Evolutionary conservation across 2,888 invertebrate genomes (phyloP).

Genomic region (Andrena flavipes): DNA sequence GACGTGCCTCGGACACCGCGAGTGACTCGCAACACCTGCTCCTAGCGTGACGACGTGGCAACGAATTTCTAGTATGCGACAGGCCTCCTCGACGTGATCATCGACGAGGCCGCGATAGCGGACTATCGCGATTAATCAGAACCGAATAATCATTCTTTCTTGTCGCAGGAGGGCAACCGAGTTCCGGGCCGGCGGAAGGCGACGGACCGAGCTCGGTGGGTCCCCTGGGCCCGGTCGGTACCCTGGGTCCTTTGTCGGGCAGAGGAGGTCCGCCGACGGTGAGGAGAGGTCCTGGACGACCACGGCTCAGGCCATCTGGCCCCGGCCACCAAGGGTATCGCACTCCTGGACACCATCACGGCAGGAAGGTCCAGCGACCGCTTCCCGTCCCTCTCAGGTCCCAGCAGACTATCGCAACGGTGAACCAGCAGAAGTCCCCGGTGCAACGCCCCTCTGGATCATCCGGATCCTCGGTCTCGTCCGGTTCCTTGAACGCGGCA

Average conservation of each 20-base stretch:
- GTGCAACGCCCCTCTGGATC: conserved; percentile 48
- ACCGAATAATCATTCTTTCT: background rate
- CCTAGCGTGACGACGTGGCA: no score
- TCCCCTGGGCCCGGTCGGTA: conserved; percentile 75
- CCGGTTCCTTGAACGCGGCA: conserved; percentile 52
- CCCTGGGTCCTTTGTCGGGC: conserved; percentile 69
- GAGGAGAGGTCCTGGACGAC: conserved; percentile 89
- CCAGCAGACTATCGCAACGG: conserved; percentile 73
- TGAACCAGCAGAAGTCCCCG: conserved; percentile 67
- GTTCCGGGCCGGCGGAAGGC: conserved; percentile 75
- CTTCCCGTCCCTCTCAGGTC: conserved; percentile 82
- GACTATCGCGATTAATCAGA: no score
- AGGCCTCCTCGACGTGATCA: no score
- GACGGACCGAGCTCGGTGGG: conserved; percentile 79
- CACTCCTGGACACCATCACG: conserved; percentile 82
- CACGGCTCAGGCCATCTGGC: conserved; percentile 88
- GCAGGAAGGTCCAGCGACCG: conserved; percentile 77
- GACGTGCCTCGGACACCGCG: no score
- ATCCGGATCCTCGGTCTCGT: conserved; percentile 56
- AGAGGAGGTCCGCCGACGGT: conserved; percentile 77
- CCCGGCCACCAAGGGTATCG: conserved; percentile 89
- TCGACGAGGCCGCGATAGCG: no score
- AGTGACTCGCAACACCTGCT: no score
- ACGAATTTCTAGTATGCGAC: no score
- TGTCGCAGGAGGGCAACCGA: conserved; percentile 68